Percentiles rank a stretch among this genome's conserved stretches.
These are phyloP conservation scores for Oxytorus armatus DNA, from an alignment of 2,888 invertebrate genomes.

Conservation along the genomic window DNA sequence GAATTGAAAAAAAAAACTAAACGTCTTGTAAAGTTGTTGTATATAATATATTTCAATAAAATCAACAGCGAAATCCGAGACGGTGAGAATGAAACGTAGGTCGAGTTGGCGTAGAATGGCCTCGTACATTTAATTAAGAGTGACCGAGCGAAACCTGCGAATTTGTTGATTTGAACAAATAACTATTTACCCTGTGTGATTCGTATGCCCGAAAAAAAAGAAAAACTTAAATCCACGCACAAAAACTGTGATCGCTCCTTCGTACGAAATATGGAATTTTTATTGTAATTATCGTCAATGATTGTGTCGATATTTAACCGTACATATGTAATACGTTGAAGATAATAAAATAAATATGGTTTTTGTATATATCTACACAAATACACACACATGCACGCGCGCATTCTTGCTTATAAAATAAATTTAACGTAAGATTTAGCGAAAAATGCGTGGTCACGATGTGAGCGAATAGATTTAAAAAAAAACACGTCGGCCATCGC, in stretches of 20 bases:
- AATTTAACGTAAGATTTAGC: constrained; percentile 1
- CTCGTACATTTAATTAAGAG: background rate
- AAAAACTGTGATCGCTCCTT: constrained; percentile 30
- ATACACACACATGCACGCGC: background rate
- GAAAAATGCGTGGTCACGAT: background rate
- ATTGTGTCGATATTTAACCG: constrained; percentile 20
- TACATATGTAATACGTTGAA: constrained; percentile 55
- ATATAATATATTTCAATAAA: background rate
- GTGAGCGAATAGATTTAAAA: constrained; percentile 5
- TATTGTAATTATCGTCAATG: constrained; percentile 31
- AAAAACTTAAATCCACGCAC: constrained; percentile 23
- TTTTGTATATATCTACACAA: constrained; percentile 63
- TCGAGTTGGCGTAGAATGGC: background rate
- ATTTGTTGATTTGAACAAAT: constrained; percentile 22
- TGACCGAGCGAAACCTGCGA: constrained; percentile 15
- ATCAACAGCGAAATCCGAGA: background rate
- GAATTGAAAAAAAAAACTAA: too few species aligned
- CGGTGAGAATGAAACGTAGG: too few species aligned
- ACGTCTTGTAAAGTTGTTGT: too few species aligned
- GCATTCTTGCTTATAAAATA: background rate
- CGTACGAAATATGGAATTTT: constrained; percentile 26
- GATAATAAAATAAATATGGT: constrained; percentile 55
- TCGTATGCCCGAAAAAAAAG: constrained; percentile 16
- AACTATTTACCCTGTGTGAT: constrained; percentile 6
- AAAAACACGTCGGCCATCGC: constrained; percentile 3